A percentile compares a stretch with the other conserved stretches of the same genome.
phyloP scores from a whole-genome alignment of 2,113 vertebrate genomes.

The Tiliqua scincoides region DNA sequence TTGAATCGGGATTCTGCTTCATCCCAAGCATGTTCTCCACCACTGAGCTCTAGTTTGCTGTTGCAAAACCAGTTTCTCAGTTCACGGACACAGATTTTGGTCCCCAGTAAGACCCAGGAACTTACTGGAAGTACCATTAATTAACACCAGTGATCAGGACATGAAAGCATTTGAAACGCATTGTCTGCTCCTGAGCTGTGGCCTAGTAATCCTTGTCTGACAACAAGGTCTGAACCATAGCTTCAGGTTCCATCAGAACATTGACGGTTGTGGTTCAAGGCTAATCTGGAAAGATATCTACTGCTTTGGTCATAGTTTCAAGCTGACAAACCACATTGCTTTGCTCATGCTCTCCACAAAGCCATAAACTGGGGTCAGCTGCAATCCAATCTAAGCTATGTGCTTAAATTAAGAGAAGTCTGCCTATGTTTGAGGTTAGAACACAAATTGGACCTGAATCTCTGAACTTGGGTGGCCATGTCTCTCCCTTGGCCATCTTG shows the following conservation, averaged over 20 bases:
- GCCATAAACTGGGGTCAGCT: background rate
- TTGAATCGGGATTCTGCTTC: no score
- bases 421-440: accelerated
- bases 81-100: no score
- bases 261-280: background rate
- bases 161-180: background rate
- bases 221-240: background rate
- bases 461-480: background rate
- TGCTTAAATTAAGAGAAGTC: accelerated
- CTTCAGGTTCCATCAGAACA: background rate
- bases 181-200: background rate
- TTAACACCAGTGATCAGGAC: no score
- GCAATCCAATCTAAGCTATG: background rate
- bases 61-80: background rate
- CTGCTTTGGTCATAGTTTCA: background rate
- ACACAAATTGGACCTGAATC: background rate
- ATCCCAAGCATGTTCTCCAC: no score
- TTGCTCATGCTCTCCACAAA: background rate
- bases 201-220: background rate
- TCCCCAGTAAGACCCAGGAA: background rate
- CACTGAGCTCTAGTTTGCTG: no score
- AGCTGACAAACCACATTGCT: background rate
- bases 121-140: background rate
- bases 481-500: background rate
- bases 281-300: background rate